Conservation (phyloP, 1,140 invertebrate genomes). For the Hormaphis cornu region DNA sequence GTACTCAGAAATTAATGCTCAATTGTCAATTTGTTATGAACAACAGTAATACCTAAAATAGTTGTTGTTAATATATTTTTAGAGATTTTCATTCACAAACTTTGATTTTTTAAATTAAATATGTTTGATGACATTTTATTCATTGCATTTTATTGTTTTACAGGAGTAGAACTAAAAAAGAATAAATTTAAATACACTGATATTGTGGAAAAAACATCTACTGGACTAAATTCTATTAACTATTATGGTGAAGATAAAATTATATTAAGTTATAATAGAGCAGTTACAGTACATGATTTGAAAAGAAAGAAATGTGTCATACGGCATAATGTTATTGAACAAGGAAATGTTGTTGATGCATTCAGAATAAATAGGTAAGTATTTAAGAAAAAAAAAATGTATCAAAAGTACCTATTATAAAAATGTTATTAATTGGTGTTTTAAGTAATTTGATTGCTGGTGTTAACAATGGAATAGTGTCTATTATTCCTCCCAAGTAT, state of each 20-base stretch:
- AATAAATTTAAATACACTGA: slow-evolving; percentile 14
- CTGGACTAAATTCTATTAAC: neutral
- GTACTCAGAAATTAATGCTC: too few relatives aligned
- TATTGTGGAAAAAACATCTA: neutral
- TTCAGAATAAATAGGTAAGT: slow-evolving; percentile 1
- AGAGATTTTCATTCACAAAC: too few relatives aligned
- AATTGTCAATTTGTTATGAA: too few relatives aligned
- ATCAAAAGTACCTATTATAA: neutral
- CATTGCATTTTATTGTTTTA: neutral
- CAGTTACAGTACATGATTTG: neutral
- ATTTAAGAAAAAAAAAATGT: neutral
- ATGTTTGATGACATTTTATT: neutral
- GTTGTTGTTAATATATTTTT: too few relatives aligned
- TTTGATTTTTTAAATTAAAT: too few relatives aligned
- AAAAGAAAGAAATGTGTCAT: neutral
- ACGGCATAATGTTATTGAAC: neutral
- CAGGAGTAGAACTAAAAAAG: slow-evolving; percentile 1
- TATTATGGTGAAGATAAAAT: neutral
- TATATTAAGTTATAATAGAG: neutral
- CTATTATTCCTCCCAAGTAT: neutral
- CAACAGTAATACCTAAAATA: too few relatives aligned
- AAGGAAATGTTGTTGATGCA: neutral
- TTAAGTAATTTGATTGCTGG: neutral
- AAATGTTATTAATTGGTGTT: neutral
- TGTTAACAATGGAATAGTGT: neutral